Base-by-base conservation (phyloP, 2,888 invertebrate genomes). In the Malthinus seriepunctatus region DNA sequence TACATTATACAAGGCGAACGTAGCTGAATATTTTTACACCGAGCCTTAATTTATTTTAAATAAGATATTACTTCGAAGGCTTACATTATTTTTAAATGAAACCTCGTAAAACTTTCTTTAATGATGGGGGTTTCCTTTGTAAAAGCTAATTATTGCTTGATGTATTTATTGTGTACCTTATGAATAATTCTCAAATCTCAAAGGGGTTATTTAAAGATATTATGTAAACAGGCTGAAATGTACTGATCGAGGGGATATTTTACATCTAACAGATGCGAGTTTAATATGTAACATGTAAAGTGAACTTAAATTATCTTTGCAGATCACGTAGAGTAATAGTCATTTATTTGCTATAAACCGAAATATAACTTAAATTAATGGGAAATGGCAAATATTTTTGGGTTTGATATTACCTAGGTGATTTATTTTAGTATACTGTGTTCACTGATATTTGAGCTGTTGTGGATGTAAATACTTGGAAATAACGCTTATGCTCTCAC, bases 161-260 rank as follows among this genome's bases (percentile, higher is more conserved):
- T 6, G 9, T 15, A 15, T 42, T 42, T 39, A n/a, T 12, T 14
- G n/a, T n/a, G n/a, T n/a, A n/a, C n/a, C n/a, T n/a, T n/a, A n/a
- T n/a, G n/a, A n/a, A 42, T 12, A 39, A 4, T 42, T 42, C 23
- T 42, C 9, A 39, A 2, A 39, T 39, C 6, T 14, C 15, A 7
- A 42, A n/a, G 1, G 39, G 39, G 39, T 42, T 42, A 42, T 42
- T 42, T 42, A 9, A 23, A 42, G 39, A 42, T n/a, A 42, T 42
- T 42, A 42, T 42, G 39, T 42, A 42, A 42, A 42, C 3, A 3
- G 39, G 15, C 23, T 42, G 39, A 42, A 42, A 42, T 42, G 12
- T 42, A 15, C n/a, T 9, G 9, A 5, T 14, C 39, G 14, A 42
- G 39, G 39, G 39, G 39, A 42, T 42, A 15, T 42, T 37, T 42